These are phyloP conservation scores for Poeciliopsis turneri DNA, from an alignment of 2,797 vertebrate species.

Conservation along the genomic window DNA sequence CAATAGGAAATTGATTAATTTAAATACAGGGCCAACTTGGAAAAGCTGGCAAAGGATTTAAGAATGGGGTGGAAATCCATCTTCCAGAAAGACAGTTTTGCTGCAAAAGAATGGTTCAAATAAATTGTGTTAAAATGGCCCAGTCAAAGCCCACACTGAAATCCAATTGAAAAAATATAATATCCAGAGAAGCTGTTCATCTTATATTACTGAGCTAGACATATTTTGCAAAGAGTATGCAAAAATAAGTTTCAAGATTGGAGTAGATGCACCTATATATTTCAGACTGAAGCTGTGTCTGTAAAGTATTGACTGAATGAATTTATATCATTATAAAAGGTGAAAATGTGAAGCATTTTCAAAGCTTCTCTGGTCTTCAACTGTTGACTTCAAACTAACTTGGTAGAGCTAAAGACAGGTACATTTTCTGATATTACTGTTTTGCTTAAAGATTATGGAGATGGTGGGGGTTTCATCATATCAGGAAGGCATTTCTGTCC, in stretches of 20 bases:
- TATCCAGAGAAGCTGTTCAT: background rate
- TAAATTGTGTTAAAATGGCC: background rate
- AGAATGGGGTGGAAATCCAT: background rate
- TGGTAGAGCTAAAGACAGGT: background rate
- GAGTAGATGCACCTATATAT: background rate
- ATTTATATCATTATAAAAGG: background rate
- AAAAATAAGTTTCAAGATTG: background rate
- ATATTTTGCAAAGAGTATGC: background rate
- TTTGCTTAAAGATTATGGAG: constrained; percentile 43
- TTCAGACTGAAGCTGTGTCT: background rate
- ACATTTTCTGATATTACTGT: background rate
- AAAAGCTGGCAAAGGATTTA: background rate
- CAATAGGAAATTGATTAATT: background rate
- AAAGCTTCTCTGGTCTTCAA: background rate
- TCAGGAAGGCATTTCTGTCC: constrained; percentile 63
- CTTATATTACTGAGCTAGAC: background rate
- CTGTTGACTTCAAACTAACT: background rate
- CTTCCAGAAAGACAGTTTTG: background rate
- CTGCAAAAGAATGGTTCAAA: background rate
- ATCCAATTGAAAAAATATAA: background rate
- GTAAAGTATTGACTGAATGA: background rate
- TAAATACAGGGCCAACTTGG: background rate
- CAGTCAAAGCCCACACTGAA: background rate
- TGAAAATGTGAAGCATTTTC: background rate
- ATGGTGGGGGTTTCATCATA: constrained; percentile 50